Conservation (phyloP, 2,113 vertebrate species). For the Irena cyanogastra region DNA sequence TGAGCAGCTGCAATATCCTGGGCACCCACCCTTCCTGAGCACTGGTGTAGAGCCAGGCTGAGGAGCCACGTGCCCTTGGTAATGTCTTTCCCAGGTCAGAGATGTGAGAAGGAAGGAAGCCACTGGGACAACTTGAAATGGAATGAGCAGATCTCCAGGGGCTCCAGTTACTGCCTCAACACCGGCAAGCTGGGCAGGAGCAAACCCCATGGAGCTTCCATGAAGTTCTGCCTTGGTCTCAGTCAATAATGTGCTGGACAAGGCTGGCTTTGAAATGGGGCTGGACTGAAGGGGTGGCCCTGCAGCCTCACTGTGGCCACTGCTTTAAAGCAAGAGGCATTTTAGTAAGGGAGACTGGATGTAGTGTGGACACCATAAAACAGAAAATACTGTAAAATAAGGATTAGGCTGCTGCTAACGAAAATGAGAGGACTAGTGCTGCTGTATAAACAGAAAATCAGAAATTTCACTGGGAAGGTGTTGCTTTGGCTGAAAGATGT, state of each 20-base stretch:
- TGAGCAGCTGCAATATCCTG: background rate
- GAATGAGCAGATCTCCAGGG: background rate
- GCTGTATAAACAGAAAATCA: background rate
- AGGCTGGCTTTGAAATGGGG: background rate
- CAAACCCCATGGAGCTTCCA: background rate
- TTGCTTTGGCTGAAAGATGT: conserved; percentile 2
- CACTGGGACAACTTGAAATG: background rate
- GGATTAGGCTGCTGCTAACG: background rate
- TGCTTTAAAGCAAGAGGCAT: background rate
- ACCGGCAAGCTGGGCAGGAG: background rate
- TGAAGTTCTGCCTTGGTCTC: background rate
- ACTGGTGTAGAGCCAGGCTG: background rate
- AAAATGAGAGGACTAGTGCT: background rate
- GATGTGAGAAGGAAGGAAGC: background rate
- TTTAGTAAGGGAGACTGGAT: background rate
- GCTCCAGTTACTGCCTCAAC: background rate
- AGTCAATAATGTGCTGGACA: background rate
- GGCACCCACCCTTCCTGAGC: background rate
- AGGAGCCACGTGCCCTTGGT: background rate
- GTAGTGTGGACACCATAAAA: background rate
- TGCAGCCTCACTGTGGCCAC: background rate
- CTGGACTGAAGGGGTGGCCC: background rate
- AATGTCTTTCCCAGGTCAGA: background rate
- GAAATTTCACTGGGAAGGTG: background rate
- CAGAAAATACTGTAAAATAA: background rate